phyloP scores from a whole-genome alignment of 2,797 vertebrate genomes.

The Rhinichthys osculus region DNA sequence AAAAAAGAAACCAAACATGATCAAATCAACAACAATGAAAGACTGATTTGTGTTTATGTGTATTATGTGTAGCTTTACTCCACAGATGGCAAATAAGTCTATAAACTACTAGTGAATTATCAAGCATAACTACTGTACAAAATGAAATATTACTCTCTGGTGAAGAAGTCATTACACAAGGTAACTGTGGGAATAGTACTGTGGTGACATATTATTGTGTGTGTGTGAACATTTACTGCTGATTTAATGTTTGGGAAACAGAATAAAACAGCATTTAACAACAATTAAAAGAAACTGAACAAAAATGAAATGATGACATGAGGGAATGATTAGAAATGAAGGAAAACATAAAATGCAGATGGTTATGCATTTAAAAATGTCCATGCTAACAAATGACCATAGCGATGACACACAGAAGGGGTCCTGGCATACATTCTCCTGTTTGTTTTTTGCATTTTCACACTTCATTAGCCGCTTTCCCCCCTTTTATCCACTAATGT shows the following conservation, averaged over 20 bases:
- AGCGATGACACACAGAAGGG: slow-evolving; percentile 30
- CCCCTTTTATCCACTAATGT: slow-evolving; percentile 67
- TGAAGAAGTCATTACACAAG: slow-evolving; percentile 10
- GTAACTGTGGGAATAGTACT: slow-evolving; percentile 31
- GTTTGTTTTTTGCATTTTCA: slow-evolving; percentile 50
- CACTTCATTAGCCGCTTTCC: slow-evolving; percentile 68
- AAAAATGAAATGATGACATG: slow-evolving; percentile 58
- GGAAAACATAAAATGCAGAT: slow-evolving; percentile 37
- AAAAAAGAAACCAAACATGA: slow-evolving; percentile 65
- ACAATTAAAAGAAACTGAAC: slow-evolving; percentile 38
- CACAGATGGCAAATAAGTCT: slow-evolving; percentile 34
- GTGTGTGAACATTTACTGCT: slow-evolving; percentile 25
- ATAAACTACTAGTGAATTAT: slow-evolving; percentile 24
- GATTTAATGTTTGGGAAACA: slow-evolving; percentile 44
- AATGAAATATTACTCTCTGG: slow-evolving; percentile 26
- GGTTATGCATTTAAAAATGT: slow-evolving; percentile 9
- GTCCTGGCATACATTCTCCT: slow-evolving; percentile 24
- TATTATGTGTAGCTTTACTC: slow-evolving; percentile 31
- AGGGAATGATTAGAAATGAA: slow-evolving; percentile 50
- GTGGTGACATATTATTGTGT: slow-evolving; percentile 14
- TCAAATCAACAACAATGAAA: slow-evolving; percentile 56
- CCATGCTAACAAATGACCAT: slow-evolving; percentile 36
- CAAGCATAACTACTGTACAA: slow-evolving; percentile 19
- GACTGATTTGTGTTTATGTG: slow-evolving; percentile 24
- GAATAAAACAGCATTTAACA: slow-evolving; percentile 47